Base-by-base conservation (phyloP, 2,888 invertebrate species). In the Melanchra persicariae region DNA sequence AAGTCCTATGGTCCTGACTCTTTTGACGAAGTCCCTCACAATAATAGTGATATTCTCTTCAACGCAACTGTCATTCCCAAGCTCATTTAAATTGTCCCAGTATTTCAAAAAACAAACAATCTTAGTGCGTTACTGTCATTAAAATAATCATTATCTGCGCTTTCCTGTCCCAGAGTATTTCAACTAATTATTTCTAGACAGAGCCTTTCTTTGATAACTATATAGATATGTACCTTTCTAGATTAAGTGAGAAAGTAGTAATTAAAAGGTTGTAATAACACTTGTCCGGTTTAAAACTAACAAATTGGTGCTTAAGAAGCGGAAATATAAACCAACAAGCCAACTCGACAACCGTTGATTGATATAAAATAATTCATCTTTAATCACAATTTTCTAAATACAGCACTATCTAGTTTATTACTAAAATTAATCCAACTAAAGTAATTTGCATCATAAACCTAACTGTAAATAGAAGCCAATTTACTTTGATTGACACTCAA, bases 401-500 rank as follows among this genome's bases (percentile, higher is more conserved):
- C 12, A 40, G n/a, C 10, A 8, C 12, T 47, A 22, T 17, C 45
- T 54, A 19, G 47, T 76, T 68, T 52, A 40, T 15, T 7, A 19
- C 43, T 60, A 34, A 68, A 68, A 55, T 59, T 68, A 40, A 77
- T 47, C 58, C 24, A 19, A 22, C 22, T 45, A 10, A 73, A 47
- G 22, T 75, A 58, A 74, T 77, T 77, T 59, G 17, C 47, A 47
- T 70, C 54, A 15, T 60, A 60, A 77, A 77, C 12, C 1, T 69
- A 49, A 60, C 70, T 37, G 70, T 77, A n/a, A 22, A 60, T 69
- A 43, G 47, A 43, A 55, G 22, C 34, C 49, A 77, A 69, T 74
- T 77, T 60, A 74, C 43, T 60, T 77, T 77, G 59, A 74, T 74
- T 69, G 60, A 60, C 70, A 60, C 43, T 69, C 26, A 26, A 45